phyloP scores from a whole-genome alignment of 1,140 invertebrate genomes.

The Stratiolaelaps scimitus region DNA sequence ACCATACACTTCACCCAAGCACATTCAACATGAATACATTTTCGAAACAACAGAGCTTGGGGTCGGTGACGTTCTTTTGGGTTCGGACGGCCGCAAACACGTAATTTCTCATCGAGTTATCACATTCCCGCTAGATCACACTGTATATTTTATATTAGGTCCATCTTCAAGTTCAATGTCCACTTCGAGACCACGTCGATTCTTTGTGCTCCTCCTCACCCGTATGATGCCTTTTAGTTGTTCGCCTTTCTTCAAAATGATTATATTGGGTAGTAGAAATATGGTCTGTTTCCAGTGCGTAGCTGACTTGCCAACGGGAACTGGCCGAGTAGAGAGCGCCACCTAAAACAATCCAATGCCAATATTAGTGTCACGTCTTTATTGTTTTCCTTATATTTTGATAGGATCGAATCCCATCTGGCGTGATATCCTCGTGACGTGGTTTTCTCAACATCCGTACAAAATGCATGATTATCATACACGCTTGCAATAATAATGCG shows the following conservation, averaged over 20 bases:
- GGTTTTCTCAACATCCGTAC: slow-evolving; percentile 11
- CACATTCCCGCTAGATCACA: neutral
- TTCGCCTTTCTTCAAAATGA: slow-evolving; percentile 56
- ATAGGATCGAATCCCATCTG: no score
- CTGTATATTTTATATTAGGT: neutral
- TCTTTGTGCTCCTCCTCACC: slow-evolving; percentile 27
- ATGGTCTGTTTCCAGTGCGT: slow-evolving; percentile 98
- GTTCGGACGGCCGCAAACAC: no score
- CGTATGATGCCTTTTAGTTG: slow-evolving; percentile 19
- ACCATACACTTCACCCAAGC: no score
- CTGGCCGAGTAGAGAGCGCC: slow-evolving; percentile 52
- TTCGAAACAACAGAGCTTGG: no score
- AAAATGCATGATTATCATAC: no score
- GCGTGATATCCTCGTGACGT: slow-evolving; percentile 30
- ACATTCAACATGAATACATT: no score
- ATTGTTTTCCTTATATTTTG: no score
- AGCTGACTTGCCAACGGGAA: slow-evolving; percentile 43
- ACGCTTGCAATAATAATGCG: no score
- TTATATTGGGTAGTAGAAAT: slow-evolving; percentile 68
- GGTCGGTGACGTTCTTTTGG: no score
- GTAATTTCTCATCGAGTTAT: no score
- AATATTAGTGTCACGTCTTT: no score
- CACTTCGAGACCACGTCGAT: neutral
- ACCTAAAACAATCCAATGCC: slow-evolving; percentile 34
- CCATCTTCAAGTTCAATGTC: neutral